A percentile compares a stretch with the other conserved stretches of the same genome.
Evolutionary conservation across 2,888 invertebrate genomes (phyloP).

Genomic region (Pammene aurita): DNA sequence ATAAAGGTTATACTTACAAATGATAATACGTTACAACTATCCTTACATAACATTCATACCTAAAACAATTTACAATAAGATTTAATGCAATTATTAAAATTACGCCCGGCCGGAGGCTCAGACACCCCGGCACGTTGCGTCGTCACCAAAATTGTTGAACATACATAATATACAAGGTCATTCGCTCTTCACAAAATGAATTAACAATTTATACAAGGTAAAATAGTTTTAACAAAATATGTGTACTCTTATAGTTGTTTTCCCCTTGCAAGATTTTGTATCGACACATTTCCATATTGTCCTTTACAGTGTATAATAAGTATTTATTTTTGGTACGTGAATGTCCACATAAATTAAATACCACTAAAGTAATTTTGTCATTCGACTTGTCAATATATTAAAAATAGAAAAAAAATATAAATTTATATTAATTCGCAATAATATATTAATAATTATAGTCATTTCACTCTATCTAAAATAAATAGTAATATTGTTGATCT

Average conservation of each 20-base stretch:
- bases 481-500: constrained; percentile 41
- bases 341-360: constrained; percentile 68
- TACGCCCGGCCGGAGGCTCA: constrained; percentile 54
- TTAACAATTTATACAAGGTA: constrained; percentile 72
- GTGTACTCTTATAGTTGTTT: constrained; percentile 61
- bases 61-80: constrained; percentile 78
- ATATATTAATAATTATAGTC: constrained; percentile 41
- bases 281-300: constrained; percentile 61
- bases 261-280: constrained; percentile 52
- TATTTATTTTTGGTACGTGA: constrained; percentile 72
- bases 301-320: constrained; percentile 55
- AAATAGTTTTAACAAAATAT: constrained; percentile 75
- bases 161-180: constrained; percentile 66
- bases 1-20: constrained; percentile 77
- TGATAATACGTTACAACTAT: constrained; percentile 78
- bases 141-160: constrained; percentile 41
- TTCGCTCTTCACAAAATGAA: constrained; percentile 70
- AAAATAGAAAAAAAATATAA: constrained; percentile 31
- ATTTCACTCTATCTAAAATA: constrained; percentile 43
- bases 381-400: constrained; percentile 48
- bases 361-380: constrained; percentile 67
- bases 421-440: constrained; percentile 41
- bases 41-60: constrained; percentile 76
- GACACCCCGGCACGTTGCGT: constrained; percentile 46
- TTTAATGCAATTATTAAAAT: constrained; percentile 64